Base-by-base conservation (phyloP, 2,797 vertebrate genomes). In the Sebastes taczanowskii region DNA sequence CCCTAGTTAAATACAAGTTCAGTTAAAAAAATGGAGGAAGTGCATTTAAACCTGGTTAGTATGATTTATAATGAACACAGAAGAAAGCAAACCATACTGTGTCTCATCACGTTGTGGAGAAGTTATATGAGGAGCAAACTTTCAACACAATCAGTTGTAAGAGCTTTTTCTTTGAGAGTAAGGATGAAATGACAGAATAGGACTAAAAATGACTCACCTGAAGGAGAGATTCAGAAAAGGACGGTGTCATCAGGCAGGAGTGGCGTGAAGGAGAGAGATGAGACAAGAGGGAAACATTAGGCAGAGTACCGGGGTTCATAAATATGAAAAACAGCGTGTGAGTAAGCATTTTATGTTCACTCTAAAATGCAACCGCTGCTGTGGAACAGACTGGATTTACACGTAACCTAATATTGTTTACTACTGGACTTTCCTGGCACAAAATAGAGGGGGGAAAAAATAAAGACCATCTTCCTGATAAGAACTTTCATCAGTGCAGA, bases 201-300 rank as follows among this genome's bases (percentile, higher is more conserved):
- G 42, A 70, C 10, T 67, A 6, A 78, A 80, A 79, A 75, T 89
- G 34, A 94, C 95, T 95, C 77, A 95, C 95, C 95, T 95, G 83
- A 78, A 75, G 58, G 87, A 87, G 80, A 11, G 61, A 87, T 77
- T 80, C 53, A 49, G 69, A 49, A 66, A 81, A 55, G 18, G 64
- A 71, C 25, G 25, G 70, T 46, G 13, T 80, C 83, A 82, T 70
- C 81, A 69, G 61, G 59, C 25, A 27, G n/a, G 14, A 22, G 76
- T 18, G 53, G 56, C 65, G 53, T 18, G 46, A 82, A 38, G 25
- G 65, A 90, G 59, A 83, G 58, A 86, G 35, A 79, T 85, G 60
- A 89, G 78, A 83, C 42, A 69, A 86, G 30, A 85, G n/a, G 32
- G 25, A 76, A 77, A 80, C 68, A 82, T 90, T 87, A 92, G 81